Evolutionary conservation across 2,888 invertebrate genomes (phyloP).

Genomic region (Drosophila austrosaltans): DNA sequence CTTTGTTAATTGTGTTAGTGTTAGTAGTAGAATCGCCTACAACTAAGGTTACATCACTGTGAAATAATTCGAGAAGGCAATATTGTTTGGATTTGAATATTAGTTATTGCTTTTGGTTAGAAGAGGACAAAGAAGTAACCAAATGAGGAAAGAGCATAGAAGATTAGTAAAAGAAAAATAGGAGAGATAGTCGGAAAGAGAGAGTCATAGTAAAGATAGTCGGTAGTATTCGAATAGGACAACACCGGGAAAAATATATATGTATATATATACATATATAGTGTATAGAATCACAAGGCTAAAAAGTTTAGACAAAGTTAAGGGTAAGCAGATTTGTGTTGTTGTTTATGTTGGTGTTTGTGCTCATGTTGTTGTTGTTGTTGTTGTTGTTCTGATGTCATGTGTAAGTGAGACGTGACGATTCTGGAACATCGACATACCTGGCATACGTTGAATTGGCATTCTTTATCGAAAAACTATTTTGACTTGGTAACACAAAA

Average conservation of each 20-base stretch:
- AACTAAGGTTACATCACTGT: slow-evolving; percentile 78
- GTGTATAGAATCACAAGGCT: slow-evolving; percentile 29
- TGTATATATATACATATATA: slow-evolving; percentile 1
- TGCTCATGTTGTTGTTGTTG: slow-evolving; percentile 14
- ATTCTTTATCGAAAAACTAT: slow-evolving; percentile 84
- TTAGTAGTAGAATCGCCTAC: slow-evolving; percentile 64
- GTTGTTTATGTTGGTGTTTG: slow-evolving; percentile 27
- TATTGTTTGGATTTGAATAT: slow-evolving; percentile 50
- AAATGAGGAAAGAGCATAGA: slow-evolving; percentile 28
- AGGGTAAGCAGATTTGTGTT: not conserved
- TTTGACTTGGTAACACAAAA: slow-evolving; percentile 85
- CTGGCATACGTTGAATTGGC: slow-evolving; percentile 86
- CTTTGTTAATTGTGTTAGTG: slow-evolving; percentile 58
- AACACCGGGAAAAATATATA: slow-evolving; percentile 20
- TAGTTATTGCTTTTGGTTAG: slow-evolving; percentile 43
- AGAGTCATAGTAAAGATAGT: not conserved
- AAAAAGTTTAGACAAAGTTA: slow-evolving; percentile 20
- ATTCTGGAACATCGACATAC: slow-evolving; percentile 82
- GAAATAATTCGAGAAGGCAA: slow-evolving; percentile 59
- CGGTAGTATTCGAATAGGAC: slow-evolving; percentile 16
- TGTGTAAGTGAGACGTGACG: slow-evolving; percentile 32
- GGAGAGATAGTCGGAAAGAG: slow-evolving; percentile 20
- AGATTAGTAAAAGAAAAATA: slow-evolving; percentile 32
- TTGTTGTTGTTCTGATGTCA: slow-evolving; percentile 21
- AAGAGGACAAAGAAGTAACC: slow-evolving; percentile 38